Evolutionary conservation across 2,113 vertebrate species (phyloP), one percentile per base, ranked within the genome.

Genomic region (Candoia aspera): DNA sequence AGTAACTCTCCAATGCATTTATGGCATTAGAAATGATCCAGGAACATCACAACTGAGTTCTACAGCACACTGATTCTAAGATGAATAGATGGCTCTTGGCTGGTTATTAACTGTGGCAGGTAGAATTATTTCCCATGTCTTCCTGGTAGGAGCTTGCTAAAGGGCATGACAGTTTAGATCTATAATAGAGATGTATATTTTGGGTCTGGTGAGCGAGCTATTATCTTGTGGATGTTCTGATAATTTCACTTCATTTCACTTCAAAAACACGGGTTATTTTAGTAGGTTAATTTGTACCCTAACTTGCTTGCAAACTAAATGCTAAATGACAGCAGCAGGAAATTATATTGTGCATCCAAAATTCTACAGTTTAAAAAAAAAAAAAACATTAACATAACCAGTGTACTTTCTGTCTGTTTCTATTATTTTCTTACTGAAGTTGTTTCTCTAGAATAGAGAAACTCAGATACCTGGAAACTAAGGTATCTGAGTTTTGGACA

Each of bases 1-100:
- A 0, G 46, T 88, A 64, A 54, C 21, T 54, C 62, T 49, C 8
- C 60, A 24, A 29, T n/a, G 84, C 26, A 3, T 0, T 0, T 92
- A 0, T 90, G 24, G 58, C 87, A 91, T 23, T 90, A 91, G 13
- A 13, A 91, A 83, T 49, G 8, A 49, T 19, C 84, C 55, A 1
- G 21, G 1, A 0, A 58, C 21, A 90, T 53, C 1, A 1, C 0
- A 0, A 53, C 83, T 79, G 21, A 84, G 49, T 60, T 62, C 90
- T 84, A 29, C 26, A 62, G 79, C 29, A 86, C 57, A 62, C 1
- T 92, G 85, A 92, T 90, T 92, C 73, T 89, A 29, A 93, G 88
- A 90, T 93, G 85, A 91, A 92, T 90, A 90, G 92, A 94, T 91
- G 62, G 88, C 91, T 89, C 33, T 84, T 79, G 87, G 92, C 93